Conservation (phyloP, 1,140 invertebrate species). For the Phocides pigmalion region DNA sequence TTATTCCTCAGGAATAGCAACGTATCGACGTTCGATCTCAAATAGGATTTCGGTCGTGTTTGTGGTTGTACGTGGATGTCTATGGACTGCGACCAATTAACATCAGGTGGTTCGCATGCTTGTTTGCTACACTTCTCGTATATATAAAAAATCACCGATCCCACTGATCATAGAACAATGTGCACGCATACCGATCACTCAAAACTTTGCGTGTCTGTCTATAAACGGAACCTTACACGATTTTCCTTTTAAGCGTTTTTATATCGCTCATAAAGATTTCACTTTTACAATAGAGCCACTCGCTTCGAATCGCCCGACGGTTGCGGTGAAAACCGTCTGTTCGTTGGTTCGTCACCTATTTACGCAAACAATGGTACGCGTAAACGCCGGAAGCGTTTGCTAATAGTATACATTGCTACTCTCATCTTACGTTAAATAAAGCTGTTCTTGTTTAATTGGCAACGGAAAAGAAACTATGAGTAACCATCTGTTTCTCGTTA, state of each 20-base stretch:
- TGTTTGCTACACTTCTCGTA: too few species aligned
- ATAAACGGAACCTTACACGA: slow-evolving; percentile 15
- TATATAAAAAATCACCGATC: too few species aligned
- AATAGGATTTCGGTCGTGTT: too few species aligned
- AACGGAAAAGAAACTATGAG: too few species aligned
- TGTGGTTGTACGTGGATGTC: too few species aligned
- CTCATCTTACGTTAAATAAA: too few species aligned
- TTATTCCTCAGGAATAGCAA: too few species aligned
- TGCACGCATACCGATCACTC: slow-evolving; percentile 1
- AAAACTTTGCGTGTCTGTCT: slow-evolving; percentile 2
- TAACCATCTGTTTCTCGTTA: too few species aligned
- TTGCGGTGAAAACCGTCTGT: slow-evolving; percentile 24
- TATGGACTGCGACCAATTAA: too few species aligned
- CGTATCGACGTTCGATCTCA: too few species aligned
- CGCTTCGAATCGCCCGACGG: neutral
- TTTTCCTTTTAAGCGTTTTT: slow-evolving; percentile 26
- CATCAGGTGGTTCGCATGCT: too few species aligned
- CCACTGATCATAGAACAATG: neutral
- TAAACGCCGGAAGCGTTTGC: slow-evolving; percentile 46
- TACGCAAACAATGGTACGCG: slow-evolving; percentile 51
- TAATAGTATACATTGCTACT: neutral
- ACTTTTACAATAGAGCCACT: slow-evolving; percentile 19
- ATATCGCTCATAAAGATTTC: slow-evolving; percentile 23
- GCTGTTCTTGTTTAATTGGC: too few species aligned
- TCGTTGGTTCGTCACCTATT: slow-evolving; percentile 53